These are phyloP conservation scores for Chrysina gloriosa DNA, from an alignment of 2,888 invertebrate genomes.

Conservation along the genomic window DNA sequence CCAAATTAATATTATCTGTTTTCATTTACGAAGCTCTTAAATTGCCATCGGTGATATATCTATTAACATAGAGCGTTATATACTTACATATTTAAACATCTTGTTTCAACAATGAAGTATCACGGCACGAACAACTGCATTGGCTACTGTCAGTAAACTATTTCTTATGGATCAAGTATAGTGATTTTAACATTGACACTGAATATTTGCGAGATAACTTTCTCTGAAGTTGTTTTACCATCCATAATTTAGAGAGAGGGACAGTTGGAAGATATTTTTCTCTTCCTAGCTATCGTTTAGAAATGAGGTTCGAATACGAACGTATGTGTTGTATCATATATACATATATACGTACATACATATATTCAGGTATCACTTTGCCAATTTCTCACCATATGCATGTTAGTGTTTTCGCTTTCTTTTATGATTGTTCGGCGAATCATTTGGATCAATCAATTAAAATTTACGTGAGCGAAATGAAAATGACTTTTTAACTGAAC, in stretches of 20 bases:
- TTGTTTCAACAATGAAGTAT: slow-evolving; percentile 6
- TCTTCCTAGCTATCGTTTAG: not conserved
- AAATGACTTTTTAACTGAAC: too few species aligned
- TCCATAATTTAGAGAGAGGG: not conserved
- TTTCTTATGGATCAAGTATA: slow-evolving; percentile 53
- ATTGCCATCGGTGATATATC: too few species aligned
- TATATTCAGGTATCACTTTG: not conserved
- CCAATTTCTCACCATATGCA: not conserved
- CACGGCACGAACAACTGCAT: slow-evolving; percentile 26
- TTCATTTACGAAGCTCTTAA: too few species aligned
- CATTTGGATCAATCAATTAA: too few species aligned
- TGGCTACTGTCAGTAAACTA: not conserved
- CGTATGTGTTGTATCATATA: not conserved
- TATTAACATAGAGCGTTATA: not conserved
- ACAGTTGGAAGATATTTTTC: slow-evolving; percentile 12
- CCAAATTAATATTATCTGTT: too few species aligned
- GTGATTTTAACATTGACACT: slow-evolving; percentile 60
- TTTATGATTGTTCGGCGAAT: not conserved
- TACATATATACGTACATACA: not conserved
- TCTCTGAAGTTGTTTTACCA: slow-evolving; percentile 51
- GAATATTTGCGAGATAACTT: slow-evolving; percentile 59
- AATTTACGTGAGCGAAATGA: too few species aligned
- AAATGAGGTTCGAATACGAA: not conserved
- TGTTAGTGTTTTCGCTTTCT: too few species aligned
- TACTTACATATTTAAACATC: slow-evolving; percentile 32